Percentiles rank a stretch among this genome's conserved stretches.
These are phyloP conservation scores for Crypturellus undulatus DNA, from an alignment of 2,113 vertebrate genomes.

Conservation along the genomic window DNA sequence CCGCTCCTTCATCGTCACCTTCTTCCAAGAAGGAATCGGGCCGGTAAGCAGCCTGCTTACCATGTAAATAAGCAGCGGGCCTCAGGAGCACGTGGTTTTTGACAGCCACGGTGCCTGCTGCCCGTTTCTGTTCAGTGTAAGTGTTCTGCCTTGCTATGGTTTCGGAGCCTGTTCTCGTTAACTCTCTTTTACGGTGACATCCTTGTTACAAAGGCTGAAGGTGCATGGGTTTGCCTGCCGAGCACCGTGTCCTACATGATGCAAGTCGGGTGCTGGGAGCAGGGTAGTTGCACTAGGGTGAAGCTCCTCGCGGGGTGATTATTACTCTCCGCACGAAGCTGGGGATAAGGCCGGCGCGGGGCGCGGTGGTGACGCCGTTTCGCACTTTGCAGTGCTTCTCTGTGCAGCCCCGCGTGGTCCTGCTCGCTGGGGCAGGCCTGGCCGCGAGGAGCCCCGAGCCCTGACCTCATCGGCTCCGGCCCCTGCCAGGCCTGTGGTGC, in stretches of 20 bases:
- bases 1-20: neutral
- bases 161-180: constrained; percentile 3
- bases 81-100: neutral
- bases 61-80: neutral
- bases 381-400: constrained; percentile 54
- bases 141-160: neutral
- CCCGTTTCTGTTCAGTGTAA: neutral
- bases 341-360: constrained; percentile 44
- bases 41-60: neutral
- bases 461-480: constrained; percentile 58
- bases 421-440: constrained; percentile 35
- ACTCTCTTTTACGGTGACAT: neutral
- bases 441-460: constrained; percentile 44
- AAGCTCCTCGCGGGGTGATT: constrained; percentile 64
- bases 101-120: neutral
- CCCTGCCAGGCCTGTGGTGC: constrained; percentile 43
- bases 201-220: constrained; percentile 16
- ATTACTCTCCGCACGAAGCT: constrained; percentile 61
- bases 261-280: constrained; percentile 64
- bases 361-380: constrained; percentile 47
- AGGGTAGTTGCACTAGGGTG: constrained; percentile 49
- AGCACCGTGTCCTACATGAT: constrained; percentile 60
- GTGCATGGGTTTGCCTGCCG: neutral
- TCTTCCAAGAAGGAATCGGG: neutral
- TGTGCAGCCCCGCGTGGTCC: neutral